Conservation (phyloP, 1,140 invertebrate species). For the Drosophila leontia region DNA sequence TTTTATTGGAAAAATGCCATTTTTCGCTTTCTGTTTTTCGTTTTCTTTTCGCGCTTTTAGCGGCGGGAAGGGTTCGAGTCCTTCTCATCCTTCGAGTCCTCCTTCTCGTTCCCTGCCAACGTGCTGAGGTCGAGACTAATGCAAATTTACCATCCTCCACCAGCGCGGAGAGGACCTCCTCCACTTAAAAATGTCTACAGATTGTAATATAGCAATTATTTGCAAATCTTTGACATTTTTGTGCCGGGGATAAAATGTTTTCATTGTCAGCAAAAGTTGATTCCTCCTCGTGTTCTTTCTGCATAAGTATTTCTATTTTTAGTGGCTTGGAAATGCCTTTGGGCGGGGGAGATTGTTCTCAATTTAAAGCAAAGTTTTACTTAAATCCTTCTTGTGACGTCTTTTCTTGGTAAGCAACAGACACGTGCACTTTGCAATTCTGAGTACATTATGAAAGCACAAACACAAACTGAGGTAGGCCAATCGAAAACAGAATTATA, state of each 20-base stretch:
- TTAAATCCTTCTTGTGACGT: conserved; percentile 1
- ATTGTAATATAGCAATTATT: conserved; percentile 58
- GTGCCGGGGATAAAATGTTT: conserved; percentile 5
- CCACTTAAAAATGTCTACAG: conserved; percentile 17
- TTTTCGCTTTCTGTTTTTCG: conserved; percentile 30
- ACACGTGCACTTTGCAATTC: background rate
- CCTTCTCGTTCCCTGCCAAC: background rate
- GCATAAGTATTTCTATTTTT: conserved; percentile 42
- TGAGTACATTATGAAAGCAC: background rate
- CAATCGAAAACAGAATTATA: conserved; percentile 4
- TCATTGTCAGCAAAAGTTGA: conserved; percentile 15
- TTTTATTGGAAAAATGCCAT: conserved; percentile 68
- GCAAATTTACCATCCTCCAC: conserved; percentile 37
- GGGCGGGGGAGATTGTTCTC: background rate
- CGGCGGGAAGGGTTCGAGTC: conserved; percentile 10
- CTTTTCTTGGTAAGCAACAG: background rate
- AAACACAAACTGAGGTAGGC: background rate
- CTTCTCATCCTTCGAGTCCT: conserved; percentile 5
- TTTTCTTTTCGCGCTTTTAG: conserved; percentile 9
- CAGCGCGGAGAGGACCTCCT: background rate
- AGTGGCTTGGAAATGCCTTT: conserved; percentile 4
- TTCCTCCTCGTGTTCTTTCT: conserved; percentile 5
- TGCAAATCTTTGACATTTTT: conserved; percentile 59
- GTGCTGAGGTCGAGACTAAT: conserved; percentile 18
- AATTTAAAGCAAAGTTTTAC: conserved; percentile 6